phyloP scores from a whole-genome alignment of 2,113 vertebrate species.

The Cyanocitta stelleri region DNA sequence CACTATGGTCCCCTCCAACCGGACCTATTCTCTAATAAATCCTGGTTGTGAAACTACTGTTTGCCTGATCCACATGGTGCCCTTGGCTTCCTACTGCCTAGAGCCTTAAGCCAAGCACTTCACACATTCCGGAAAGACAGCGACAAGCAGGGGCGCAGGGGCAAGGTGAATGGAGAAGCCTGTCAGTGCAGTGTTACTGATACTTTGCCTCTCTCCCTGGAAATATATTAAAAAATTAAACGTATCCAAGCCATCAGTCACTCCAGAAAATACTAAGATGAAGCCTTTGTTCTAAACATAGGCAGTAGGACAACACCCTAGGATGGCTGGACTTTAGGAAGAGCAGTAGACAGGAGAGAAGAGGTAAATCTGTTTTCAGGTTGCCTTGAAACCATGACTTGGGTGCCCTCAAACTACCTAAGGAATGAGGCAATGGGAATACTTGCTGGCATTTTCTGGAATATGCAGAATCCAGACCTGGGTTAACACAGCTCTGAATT shows the following conservation, averaged over 20 bases:
- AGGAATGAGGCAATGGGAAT: not conserved
- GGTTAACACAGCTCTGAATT: not conserved
- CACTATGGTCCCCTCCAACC: not conserved
- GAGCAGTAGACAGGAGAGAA: not conserved
- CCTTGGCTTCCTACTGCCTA: not conserved
- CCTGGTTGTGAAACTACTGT: not conserved
- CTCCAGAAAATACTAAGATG: not conserved
- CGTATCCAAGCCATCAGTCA: not conserved
- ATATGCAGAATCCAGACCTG: not conserved
- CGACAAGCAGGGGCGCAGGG: not conserved
- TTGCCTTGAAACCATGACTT: not conserved
- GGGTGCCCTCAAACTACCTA: rapidly evolving
- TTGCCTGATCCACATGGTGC: not conserved
- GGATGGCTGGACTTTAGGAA: not conserved
- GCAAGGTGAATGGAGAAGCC: not conserved
- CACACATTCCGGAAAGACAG: rapidly evolving
- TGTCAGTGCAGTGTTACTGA: too few species aligned
- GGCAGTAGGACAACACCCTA: not conserved
- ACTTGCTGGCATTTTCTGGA: not conserved
- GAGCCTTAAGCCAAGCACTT: not conserved
- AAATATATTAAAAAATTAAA: not conserved
- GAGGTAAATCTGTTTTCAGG: not conserved
- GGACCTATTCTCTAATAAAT: not conserved
- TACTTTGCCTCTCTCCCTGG: not conserved
- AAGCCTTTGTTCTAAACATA: not conserved